Evolutionary conservation across 2,797 vertebrate species (phyloP).

Genomic region (Columba guinea): DNA sequence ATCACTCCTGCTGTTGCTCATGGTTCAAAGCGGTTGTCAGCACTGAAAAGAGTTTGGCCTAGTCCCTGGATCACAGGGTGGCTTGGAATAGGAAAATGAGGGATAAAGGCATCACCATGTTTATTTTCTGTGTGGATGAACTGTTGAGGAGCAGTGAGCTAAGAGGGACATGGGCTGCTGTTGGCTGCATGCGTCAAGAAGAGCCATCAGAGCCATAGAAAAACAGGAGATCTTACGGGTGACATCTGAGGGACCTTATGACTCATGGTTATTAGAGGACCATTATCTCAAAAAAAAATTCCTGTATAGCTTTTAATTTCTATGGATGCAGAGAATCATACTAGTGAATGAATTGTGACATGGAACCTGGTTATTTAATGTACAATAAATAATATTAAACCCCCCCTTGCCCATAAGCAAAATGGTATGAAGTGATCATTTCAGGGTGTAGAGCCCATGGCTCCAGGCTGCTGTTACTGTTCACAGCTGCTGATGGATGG

Average conservation of each 20-base stretch:
- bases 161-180: fast-evolving
- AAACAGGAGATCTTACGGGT: neutral
- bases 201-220: neutral
- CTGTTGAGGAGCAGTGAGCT: neutral
- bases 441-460: neutral
- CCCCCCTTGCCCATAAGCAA: neutral
- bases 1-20: neutral
- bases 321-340: neutral
- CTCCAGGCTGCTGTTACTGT: neutral
- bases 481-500: neutral
- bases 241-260: neutral
- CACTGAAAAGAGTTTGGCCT: neutral
- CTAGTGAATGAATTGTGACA: fast-evolving
- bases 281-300: neutral
- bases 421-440: neutral
- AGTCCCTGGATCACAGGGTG: neutral
- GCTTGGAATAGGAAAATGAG: neutral
- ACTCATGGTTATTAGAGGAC: neutral
- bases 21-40: neutral
- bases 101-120: neutral
- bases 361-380: neutral
- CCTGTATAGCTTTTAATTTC: neutral
- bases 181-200: neutral
- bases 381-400: neutral
- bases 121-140: neutral